phyloP scores from a whole-genome alignment of 2,888 invertebrate species.

The Lepidocyrtinus sp. region DNA sequence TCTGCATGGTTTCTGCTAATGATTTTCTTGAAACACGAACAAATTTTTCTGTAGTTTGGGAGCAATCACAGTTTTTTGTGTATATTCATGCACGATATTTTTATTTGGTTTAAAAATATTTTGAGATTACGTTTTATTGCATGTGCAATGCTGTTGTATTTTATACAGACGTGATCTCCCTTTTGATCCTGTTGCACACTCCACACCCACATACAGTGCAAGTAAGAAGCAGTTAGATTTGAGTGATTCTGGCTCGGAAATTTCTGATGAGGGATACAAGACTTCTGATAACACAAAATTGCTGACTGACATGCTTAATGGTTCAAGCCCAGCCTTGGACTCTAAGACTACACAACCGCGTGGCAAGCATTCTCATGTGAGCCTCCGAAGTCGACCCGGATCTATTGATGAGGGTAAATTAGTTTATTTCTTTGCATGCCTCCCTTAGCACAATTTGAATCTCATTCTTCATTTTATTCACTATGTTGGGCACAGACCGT shows the following conservation, averaged over 20 bases:
- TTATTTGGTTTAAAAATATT: neutral
- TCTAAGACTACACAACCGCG: constrained; percentile 37
- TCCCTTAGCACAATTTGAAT: neutral
- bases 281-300: constrained; percentile 68
- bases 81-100: neutral
- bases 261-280: constrained; percentile 72
- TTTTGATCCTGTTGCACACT: constrained; percentile 68
- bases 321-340: constrained; percentile 41
- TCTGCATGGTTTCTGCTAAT: neutral
- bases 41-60: no score
- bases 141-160: constrained; percentile 27
- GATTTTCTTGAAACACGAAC: neutral
- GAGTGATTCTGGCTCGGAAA: constrained; percentile 71
- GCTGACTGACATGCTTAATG: constrained; percentile 54
- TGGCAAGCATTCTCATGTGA: constrained; percentile 48
- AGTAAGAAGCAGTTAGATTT: constrained; percentile 67
- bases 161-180: constrained; percentile 66
- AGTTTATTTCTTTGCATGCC: neutral
- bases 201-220: constrained; percentile 63
- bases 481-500: constrained; percentile 67
- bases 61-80: neutral
- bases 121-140: constrained; percentile 4
- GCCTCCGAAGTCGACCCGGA: constrained; percentile 66
- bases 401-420: constrained; percentile 69
- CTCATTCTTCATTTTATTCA: constrained; percentile 8